Conservation (phyloP, 2,888 invertebrate species). For the Stegophylla sp. region DNA sequence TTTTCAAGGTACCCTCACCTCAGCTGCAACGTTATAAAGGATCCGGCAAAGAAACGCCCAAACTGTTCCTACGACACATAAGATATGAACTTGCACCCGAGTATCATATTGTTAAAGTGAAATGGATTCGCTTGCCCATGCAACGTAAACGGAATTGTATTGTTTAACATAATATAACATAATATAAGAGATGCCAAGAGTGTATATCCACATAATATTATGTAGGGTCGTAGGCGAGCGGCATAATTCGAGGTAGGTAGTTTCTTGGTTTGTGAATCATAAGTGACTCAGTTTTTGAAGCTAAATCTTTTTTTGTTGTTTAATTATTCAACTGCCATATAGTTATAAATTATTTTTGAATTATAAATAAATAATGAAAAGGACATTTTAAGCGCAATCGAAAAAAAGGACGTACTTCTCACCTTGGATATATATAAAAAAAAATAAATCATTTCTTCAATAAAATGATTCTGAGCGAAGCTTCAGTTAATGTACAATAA, state of each 20-base stretch:
- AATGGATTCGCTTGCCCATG: neutral
- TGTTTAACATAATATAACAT: slow-evolving; percentile 7
- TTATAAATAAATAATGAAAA: too few relatives aligned
- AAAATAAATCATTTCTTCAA: too few relatives aligned
- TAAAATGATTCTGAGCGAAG: too few relatives aligned
- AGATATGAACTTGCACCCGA: neutral
- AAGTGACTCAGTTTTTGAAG: neutral
- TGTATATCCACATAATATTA: neutral
- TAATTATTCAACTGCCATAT: neutral
- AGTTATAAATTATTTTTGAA: neutral
- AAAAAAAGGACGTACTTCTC: too few relatives aligned
- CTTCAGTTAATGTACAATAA: too few relatives aligned
- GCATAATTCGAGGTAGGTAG: neutral
- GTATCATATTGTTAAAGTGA: neutral
- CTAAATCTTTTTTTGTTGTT: neutral
- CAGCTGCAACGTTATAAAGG: neutral
- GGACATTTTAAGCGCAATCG: too few relatives aligned
- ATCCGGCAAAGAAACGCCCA: neutral
- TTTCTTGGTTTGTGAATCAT: neutral
- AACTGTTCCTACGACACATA: neutral
- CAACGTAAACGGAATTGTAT: neutral
- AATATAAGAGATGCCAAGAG: neutral
- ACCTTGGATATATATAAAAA: too few relatives aligned
- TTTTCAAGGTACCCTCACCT: neutral
- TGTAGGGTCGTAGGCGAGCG: neutral